A percentile compares a stretch with the other conserved stretches of the same genome.
Conservation (phyloP, 2,888 invertebrate genomes). For the Xanthorhoe spadicearia region DNA sequence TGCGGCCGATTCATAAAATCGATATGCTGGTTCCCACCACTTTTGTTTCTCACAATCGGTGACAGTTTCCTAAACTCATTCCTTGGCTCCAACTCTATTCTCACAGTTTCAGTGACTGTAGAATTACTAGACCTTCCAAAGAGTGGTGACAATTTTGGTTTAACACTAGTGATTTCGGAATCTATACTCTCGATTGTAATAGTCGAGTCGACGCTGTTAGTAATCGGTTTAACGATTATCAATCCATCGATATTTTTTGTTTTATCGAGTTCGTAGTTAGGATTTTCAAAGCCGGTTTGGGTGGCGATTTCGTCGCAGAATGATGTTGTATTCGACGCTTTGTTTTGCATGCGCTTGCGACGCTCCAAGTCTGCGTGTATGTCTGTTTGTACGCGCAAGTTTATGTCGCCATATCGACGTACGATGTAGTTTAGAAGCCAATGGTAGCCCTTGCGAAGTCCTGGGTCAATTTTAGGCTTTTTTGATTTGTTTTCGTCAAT, state of each 20-base stretch:
- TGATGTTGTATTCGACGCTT: conserved; percentile 69
- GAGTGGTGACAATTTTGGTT: conserved; percentile 75
- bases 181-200: conserved; percentile 75
- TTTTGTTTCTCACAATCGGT: conserved; percentile 68
- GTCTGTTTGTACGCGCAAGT: conserved; percentile 87
- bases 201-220: conserved; percentile 70
- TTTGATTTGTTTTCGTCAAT: conserved; percentile 57
- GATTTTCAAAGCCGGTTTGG: conserved; percentile 80
- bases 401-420: conserved; percentile 86
- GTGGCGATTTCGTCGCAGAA: conserved; percentile 74
- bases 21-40: conserved; percentile 63
- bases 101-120: conserved; percentile 58
- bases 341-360: conserved; percentile 69
- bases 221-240: conserved; percentile 74
- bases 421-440: conserved; percentile 90
- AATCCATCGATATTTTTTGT: conserved; percentile 56
- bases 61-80: conserved; percentile 75
- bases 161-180: conserved; percentile 61
- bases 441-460: conserved; percentile 87
- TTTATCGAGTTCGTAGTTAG: conserved; percentile 65
- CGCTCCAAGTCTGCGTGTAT: conserved; percentile 83
- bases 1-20: conserved; percentile 76
- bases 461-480: conserved; percentile 86
- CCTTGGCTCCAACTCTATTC: conserved; percentile 75
- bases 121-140: conserved; percentile 70